A percentile compares a stretch with the other conserved stretches of the same genome.
phyloP scores from a whole-genome alignment of 35 echinoderm and acorn worm species.

The Strongylocentrotus purpuratus region DNA sequence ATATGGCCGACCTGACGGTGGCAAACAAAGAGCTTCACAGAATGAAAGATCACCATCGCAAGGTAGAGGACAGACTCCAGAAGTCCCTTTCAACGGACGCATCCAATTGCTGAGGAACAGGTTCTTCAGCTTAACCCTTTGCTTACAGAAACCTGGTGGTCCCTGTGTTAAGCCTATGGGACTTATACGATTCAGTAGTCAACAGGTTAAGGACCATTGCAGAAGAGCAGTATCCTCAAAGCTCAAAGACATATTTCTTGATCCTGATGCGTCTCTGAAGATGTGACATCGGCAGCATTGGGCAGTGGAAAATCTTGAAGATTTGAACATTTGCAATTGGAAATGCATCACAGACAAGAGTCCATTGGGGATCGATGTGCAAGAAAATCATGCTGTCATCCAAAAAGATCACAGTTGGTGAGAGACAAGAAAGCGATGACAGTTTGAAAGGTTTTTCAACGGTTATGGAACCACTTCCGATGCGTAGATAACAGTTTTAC shows the following conservation, averaged over 20 bases:
- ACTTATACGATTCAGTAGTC: too few species aligned
- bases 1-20: constrained; percentile 72
- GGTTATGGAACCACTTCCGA: background rate
- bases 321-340: background rate
- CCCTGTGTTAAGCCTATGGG: too few species aligned
- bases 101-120: constrained; percentile 14
- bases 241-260: background rate
- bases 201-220: background rate
- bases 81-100: constrained; percentile 44
- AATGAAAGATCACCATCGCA: constrained; percentile 14
- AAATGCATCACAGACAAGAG: background rate
- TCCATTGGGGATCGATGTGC: background rate
- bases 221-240: background rate
- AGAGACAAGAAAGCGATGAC: background rate
- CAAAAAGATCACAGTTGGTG: background rate
- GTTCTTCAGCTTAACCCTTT: background rate
- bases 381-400: background rate
- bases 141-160: too few species aligned
- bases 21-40: constrained; percentile 77
- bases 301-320: background rate
- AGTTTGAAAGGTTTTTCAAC: background rate
- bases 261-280: background rate
- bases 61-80: background rate
- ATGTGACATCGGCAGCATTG: background rate
- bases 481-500: background rate